Conservation (phyloP, 2,797 vertebrate genomes). For the Centroberyx gerrardi region DNA sequence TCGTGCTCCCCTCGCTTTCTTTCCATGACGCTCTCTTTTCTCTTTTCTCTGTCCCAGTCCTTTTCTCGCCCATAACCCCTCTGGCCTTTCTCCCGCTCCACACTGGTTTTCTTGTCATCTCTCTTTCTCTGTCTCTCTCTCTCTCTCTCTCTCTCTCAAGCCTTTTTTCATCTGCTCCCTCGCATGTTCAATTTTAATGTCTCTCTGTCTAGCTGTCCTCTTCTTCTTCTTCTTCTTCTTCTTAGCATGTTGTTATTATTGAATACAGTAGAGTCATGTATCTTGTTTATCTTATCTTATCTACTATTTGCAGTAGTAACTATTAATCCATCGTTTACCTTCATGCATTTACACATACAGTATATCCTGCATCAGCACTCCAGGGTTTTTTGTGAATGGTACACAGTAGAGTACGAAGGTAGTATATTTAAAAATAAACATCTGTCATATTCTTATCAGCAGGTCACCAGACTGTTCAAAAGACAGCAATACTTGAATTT, state of each 20-base stretch:
- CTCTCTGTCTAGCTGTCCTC: neutral
- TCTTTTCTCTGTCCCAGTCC: conserved; percentile 5
- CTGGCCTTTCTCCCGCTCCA: conserved; percentile 4
- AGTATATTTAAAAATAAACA: too few species aligned
- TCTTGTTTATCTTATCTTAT: too few species aligned
- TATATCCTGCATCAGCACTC: neutral
- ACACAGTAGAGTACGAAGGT: too few species aligned
- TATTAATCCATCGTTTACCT: too few species aligned
- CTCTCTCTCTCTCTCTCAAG: conserved; percentile 1
- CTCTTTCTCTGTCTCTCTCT: conserved; percentile 25
- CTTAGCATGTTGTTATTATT: neutral
- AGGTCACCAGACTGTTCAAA: too few species aligned
- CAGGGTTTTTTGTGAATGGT: too few species aligned
- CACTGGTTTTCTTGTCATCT: conserved; percentile 38
- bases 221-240: neutral
- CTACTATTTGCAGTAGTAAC: too few species aligned
- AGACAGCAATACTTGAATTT: neutral
- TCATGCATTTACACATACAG: too few species aligned
- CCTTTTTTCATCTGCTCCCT: neutral
- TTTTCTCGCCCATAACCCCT: conserved; percentile 7
- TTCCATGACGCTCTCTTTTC: conserved; percentile 6
- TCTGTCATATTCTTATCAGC: too few species aligned
- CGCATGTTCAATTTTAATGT: conserved; percentile 34
- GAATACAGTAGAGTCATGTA: too few species aligned
- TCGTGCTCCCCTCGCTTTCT: conserved; percentile 4